Base-by-base conservation (phyloP, 2,113 vertebrate species). In the Catharus minimus region DNA sequence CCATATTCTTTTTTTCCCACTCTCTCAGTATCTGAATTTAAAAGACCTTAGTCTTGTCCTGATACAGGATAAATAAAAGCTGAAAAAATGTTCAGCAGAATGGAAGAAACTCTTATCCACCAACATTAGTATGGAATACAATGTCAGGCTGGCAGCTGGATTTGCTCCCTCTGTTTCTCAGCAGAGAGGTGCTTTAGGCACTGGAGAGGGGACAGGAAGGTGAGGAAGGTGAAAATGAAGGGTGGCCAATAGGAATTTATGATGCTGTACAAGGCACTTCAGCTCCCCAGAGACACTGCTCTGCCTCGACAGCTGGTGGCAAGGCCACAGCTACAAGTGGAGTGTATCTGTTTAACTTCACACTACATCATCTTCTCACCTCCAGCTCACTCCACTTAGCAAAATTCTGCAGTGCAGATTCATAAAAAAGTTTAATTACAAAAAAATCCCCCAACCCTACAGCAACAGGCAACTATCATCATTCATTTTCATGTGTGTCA, bases 391-490 rank as follows among this genome's bases (percentile, higher is more conserved):
- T 82, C 82, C 47, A 64, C 93, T 96, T 97, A 90, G 81, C 75
- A 96, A 93, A 96, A 96, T 92, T 96, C 96, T 97, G 94, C 94
- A 97, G 64, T 96, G 90, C 91, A 93, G 96, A 94, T 90, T 96
- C 94, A 96, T 97, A 97, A 96, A 97, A 87, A 96, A 95, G 95
- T 97, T 97, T 97, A 97, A 98, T 97, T 97, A 95, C 96, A 97
- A 96, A 95, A 89, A 89, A 91, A 33, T 43, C 78, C 81, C 68
- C 86, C 81, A 82, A 75, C 62, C 91, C 89, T 84, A 90, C 22
- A 94, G 94, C 92, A 94, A 95, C 93, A 96, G 94, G 94, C 95
- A 94, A 82, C 83, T 72, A 88, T 88, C 96, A 93, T 97, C 84
- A 96, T 82, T 97, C 97, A 97, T 97, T 96, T 97, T 95, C 93